Conservation (phyloP, 2,113 vertebrate genomes). For the Hyaena hyaena region DNA sequence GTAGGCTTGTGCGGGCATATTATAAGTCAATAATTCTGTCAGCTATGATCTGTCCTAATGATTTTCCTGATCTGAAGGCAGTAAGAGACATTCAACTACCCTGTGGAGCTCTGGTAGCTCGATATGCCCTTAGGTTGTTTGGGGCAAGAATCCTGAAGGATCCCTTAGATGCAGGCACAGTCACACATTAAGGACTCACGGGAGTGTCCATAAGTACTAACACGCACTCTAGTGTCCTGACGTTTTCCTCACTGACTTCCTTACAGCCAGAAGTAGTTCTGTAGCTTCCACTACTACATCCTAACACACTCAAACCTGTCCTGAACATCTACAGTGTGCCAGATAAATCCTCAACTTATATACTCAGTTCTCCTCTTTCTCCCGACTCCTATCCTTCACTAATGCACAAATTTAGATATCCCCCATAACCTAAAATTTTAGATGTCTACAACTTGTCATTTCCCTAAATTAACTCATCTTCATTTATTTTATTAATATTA, state of each 20-base stretch:
- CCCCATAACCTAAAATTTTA: neutral
- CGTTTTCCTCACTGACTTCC: neutral
- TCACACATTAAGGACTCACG: neutral
- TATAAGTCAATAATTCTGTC: neutral
- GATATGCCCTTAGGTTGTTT: neutral
- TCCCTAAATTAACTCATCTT: neutral
- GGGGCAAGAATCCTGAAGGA: neutral
- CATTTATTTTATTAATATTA: neutral
- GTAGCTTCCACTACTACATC: neutral
- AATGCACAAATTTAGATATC: neutral
- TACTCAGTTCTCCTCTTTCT: neutral
- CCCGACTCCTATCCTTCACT: neutral
- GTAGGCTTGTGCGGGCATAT: neutral
- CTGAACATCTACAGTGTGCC: neutral
- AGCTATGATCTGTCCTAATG: neutral
- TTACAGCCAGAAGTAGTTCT: neutral
- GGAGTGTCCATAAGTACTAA: neutral
- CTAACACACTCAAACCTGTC: neutral
- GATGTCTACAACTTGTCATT: neutral
- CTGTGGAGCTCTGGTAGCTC: neutral
- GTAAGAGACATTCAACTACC: neutral
- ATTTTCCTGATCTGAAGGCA: neutral
- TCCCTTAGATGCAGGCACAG: neutral
- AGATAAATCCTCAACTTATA: neutral
- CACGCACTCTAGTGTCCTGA: rapidly evolving